phyloP scores from a whole-genome alignment of 1,140 invertebrate genomes.

The Drosophila gunungcola region DNA sequence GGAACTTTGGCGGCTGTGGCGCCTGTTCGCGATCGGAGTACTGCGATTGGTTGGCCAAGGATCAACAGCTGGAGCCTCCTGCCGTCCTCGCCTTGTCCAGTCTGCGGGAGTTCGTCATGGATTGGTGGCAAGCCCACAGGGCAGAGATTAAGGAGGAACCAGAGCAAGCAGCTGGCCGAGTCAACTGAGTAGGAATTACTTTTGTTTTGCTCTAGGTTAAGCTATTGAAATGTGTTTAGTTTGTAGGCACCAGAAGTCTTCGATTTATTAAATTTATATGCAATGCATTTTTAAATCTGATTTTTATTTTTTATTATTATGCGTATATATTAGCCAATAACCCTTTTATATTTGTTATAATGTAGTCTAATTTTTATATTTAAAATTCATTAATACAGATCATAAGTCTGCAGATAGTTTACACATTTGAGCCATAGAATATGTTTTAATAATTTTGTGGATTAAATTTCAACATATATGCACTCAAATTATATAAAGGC shows the following conservation, averaged over 20 bases:
- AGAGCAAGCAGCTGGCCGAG: background rate
- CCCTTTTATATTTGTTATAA: too few relatives aligned
- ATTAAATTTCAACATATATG: too few relatives aligned
- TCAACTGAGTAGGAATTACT: slow-evolving; percentile 1
- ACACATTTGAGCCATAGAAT: too few relatives aligned
- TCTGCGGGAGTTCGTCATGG: slow-evolving; percentile 58
- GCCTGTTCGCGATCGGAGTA: slow-evolving; percentile 50
- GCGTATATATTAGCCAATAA: too few relatives aligned
- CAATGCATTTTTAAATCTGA: slow-evolving; percentile 6
- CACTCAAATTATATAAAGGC: too few relatives aligned
- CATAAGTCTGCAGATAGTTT: too few relatives aligned
- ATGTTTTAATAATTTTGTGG: too few relatives aligned
- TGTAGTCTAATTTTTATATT: too few relatives aligned
- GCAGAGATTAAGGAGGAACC: background rate
- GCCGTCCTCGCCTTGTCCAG: slow-evolving; percentile 66
- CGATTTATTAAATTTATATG: slow-evolving; percentile 34
- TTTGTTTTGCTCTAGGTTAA: slow-evolving; percentile 24
- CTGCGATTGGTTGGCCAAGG: slow-evolving; percentile 54
- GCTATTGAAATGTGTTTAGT: slow-evolving; percentile 27
- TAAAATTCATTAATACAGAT: too few relatives aligned
- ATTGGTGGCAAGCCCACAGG: slow-evolving; percentile 61
- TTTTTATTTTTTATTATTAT: background rate
- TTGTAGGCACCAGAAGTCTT: slow-evolving; percentile 13
- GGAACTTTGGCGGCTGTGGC: slow-evolving; percentile 59
- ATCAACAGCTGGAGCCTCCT: slow-evolving; percentile 54